These are phyloP conservation scores for Tiphia femorata DNA, from an alignment of 2,888 invertebrate genomes.

Conservation along the genomic window DNA sequence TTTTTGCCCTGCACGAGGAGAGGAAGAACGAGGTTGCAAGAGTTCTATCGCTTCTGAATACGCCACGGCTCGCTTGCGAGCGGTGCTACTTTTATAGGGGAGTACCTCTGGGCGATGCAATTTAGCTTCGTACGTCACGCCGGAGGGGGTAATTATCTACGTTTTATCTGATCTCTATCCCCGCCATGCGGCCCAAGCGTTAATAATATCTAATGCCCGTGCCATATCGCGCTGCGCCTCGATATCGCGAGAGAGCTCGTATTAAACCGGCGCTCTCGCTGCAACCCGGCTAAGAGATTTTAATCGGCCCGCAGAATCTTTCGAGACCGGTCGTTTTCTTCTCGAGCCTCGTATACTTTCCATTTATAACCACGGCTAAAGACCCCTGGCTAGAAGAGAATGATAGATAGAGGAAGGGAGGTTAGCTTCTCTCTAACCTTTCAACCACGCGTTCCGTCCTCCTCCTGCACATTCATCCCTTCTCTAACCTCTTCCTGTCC, in stretches of 20 bases:
- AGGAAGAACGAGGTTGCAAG: neutral
- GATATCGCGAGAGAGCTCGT: constrained; percentile 27
- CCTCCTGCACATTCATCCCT: neutral
- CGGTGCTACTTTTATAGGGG: neutral
- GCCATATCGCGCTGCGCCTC: constrained; percentile 6
- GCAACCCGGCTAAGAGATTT: constrained; percentile 31
- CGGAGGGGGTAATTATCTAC: constrained; percentile 29
- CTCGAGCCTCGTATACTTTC: constrained; percentile 11
- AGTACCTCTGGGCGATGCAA: constrained; percentile 9
- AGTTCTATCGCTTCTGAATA: constrained; percentile 5
- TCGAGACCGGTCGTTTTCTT: constrained; percentile 12
- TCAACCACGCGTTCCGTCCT: constrained; percentile 8
- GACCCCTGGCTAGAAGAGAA: constrained; percentile 5
- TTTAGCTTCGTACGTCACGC: constrained; percentile 18
- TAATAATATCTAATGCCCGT: constrained; percentile 33
- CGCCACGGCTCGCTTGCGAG: neutral
- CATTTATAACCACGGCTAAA: constrained; percentile 19
- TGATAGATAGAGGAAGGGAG: neutral
- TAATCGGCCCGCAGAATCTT: constrained; percentile 34
- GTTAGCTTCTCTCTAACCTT: constrained; percentile 7
- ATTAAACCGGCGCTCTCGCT: constrained; percentile 31
- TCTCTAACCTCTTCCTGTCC: neutral
- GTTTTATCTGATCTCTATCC: constrained; percentile 31
- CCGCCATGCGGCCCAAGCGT: constrained; percentile 18
- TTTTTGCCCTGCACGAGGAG: neutral